Percentiles rank a stretch among this genome's conserved stretches.
Evolutionary conservation across 1,140 invertebrate species (phyloP).

Genomic region (Chionoecetes opilio): DNA sequence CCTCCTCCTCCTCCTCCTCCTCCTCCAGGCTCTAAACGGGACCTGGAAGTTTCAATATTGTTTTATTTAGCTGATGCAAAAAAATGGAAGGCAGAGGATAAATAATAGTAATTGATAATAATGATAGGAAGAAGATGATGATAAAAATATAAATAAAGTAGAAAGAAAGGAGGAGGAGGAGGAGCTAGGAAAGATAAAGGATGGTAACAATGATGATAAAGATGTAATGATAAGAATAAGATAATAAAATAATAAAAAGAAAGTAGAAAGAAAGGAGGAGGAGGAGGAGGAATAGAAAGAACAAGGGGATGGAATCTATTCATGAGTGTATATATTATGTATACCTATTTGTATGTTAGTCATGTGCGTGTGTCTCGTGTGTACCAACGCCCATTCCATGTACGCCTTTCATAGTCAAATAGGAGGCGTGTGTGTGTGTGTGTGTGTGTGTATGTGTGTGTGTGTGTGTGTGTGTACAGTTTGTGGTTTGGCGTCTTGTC

Average conservation of each 20-base stretch:
- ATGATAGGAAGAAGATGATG: background rate
- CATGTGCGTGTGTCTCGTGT: background rate
- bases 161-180: background rate
- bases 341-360: background rate
- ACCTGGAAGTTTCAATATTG: background rate
- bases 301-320: background rate
- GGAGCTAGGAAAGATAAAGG: background rate
- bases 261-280: background rate
- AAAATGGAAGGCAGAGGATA: no score
- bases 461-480: no score
- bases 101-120: no score
- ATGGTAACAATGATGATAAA: background rate
- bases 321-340: background rate
- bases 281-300: no score
- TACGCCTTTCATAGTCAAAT: slow-evolving; percentile 19
- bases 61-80: background rate
- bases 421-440: background rate
- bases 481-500: no score
- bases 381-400: background rate
- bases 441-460: no score
- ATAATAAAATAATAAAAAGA: background rate
- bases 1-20: slow-evolving; percentile 14
- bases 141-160: background rate
- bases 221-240: no score
- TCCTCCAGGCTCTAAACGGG: slow-evolving; percentile 14